Evolutionary conservation across 2,888 invertebrate species (phyloP).

Genomic region (Polydrusus pterygomalis): DNA sequence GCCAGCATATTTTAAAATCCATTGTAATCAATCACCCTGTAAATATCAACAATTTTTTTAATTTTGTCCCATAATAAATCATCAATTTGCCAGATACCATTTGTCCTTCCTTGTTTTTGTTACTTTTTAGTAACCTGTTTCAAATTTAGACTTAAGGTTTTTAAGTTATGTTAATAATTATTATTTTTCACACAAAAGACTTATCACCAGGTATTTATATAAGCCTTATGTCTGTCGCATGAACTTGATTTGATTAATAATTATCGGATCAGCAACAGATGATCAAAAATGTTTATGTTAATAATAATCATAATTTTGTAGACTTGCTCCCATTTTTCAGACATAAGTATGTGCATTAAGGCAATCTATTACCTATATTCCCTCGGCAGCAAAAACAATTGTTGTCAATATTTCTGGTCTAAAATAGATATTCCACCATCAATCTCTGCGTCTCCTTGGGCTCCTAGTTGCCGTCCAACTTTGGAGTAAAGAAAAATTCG

Average conservation of each 20-base stretch:
- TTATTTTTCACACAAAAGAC: conserved; percentile 19
- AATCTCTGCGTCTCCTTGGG: no score
- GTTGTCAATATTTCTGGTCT: no score
- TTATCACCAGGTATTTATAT: conserved; percentile 2
- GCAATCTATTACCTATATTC: no score
- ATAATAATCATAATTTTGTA: neutral
- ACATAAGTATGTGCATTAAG: neutral
- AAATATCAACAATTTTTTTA: neutral
- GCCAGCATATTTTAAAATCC: neutral
- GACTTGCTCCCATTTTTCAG: no score
- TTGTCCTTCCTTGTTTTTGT: conserved; percentile 52
- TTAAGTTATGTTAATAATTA: conserved; percentile 18
- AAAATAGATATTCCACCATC: no score
- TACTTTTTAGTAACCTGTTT: conserved; percentile 62
- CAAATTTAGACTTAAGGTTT: conserved; percentile 59
- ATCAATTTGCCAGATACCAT: conserved; percentile 45
- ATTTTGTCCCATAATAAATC: neutral
- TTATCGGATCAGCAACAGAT: neutral
- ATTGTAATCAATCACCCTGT: neutral
- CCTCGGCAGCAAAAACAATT: no score
- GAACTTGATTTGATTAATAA: neutral
- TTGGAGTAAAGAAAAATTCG: no score
- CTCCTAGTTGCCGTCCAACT: no score
- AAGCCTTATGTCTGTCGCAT: neutral
- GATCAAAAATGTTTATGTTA: neutral